These are phyloP conservation scores for Melolontha melolontha DNA, from an alignment of 2,888 invertebrate genomes.

Conservation along the genomic window DNA sequence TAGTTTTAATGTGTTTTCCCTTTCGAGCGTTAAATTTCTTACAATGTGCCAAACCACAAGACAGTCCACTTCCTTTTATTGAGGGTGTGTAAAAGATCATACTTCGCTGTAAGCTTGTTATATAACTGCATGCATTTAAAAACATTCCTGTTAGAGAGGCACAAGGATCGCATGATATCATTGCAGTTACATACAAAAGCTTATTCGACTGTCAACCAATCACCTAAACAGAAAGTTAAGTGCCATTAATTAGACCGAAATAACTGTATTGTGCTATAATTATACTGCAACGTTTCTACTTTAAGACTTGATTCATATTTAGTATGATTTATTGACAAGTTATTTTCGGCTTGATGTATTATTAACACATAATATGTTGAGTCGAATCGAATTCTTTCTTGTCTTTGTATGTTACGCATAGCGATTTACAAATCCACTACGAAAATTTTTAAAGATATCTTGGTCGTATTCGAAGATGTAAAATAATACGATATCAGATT, in stretches of 20 bases:
- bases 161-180: constrained; percentile 33
- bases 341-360: constrained; percentile 24
- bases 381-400: too few species aligned
- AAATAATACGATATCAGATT: too few species aligned
- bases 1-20: constrained; percentile 47
- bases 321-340: constrained; percentile 29
- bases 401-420: too few species aligned
- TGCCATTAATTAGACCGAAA: constrained; percentile 36
- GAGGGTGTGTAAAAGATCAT: neutral
- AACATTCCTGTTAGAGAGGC: neutral
- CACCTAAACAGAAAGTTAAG: constrained; percentile 24
- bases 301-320: constrained; percentile 29
- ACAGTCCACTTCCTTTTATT: constrained; percentile 15
- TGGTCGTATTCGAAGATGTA: too few species aligned
- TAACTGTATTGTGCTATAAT: constrained; percentile 36
- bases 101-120: neutral
- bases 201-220: constrained; percentile 32
- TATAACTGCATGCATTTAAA: constrained; percentile 4
- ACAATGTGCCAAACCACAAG: constrained; percentile 24
- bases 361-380: neutral
- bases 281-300: constrained; percentile 19
- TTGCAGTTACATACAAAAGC: constrained; percentile 14
- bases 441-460: too few species aligned
- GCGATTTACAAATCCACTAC: too few species aligned
- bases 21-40: constrained; percentile 45